Base-by-base conservation (phyloP, 2,797 vertebrate genomes). In the Pelochelys cantorii region DNA sequence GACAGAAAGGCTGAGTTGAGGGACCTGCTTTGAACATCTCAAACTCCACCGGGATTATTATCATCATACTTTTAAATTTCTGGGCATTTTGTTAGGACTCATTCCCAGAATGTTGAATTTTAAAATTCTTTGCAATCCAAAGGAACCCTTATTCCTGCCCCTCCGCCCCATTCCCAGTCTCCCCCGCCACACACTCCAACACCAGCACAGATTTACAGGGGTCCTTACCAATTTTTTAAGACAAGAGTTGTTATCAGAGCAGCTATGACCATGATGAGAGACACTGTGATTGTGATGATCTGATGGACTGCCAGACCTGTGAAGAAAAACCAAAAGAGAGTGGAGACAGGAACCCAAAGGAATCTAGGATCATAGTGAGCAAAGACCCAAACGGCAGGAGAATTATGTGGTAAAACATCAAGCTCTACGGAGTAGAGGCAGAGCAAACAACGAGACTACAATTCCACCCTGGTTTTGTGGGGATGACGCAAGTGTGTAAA, bases 151-250 rank as follows among this genome's bases (percentile, higher is more conserved):
- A 34, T 68, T 34, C 2, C 11, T 4, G 6, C 2, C 5, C 20
- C 1, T 0, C 27, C n/a, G 10, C 17, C 77, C 34, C 4, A 8
- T 12, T 20, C 81, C 31, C 75, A 54, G 1, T 62, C 52, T 22
- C 5, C 6, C 65, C 81, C 34, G 7, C 29, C 54, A 34, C 15
- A 9, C 54, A 12, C 8, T 59, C 25, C 4, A 12, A 54, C 53
- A 54, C 53, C 11, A 12, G 14, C 13, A 54, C 48, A 56, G 52
- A 81, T 12, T 52, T 48, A 53, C 25, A 0, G 88, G 81, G 37
- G 96, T 98, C 98, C 99, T 99, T 99, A 99, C 99, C 99, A 99
- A 98, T 99, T 99, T 98, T 99, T 99, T 99, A 99, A 99, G 98
- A 99, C 99, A 97, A 99, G 99, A 96, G 99, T 99, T 97, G 99